Percentiles rank a stretch among this genome's conserved stretches.
phyloP scores from a whole-genome alignment of 2,888 invertebrate species.

The Mesorhabditis sp. region DNA sequence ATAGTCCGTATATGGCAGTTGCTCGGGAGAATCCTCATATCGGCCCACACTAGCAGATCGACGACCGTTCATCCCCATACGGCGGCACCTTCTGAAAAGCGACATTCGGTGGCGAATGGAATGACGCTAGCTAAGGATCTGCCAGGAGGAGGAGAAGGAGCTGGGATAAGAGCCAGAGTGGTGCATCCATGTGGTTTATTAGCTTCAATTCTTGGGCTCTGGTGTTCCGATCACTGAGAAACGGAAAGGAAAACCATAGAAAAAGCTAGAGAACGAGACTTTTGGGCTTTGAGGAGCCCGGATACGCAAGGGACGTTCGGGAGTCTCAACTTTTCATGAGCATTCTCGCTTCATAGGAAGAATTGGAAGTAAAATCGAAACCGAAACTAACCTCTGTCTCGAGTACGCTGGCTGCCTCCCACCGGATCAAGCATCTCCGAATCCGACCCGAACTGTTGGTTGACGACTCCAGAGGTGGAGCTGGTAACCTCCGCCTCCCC shows the following conservation, averaged over 20 bases:
- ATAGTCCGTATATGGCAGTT: neutral
- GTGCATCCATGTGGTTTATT: too few species aligned
- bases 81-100: slow-evolving; percentile 17
- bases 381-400: slow-evolving; percentile 15
- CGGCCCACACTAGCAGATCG: slow-evolving; percentile 24
- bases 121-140: too few species aligned
- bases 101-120: too few species aligned
- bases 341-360: neutral
- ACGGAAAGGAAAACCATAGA: too few species aligned
- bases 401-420: slow-evolving; percentile 16
- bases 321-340: neutral
- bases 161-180: too few species aligned
- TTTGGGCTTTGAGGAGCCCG: too few species aligned
- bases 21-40: slow-evolving; percentile 11
- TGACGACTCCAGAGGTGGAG: slow-evolving; percentile 19
- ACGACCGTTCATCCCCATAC: slow-evolving; percentile 9
- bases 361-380: slow-evolving; percentile 3
- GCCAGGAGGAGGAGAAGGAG: too few species aligned
- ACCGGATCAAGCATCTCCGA: slow-evolving; percentile 14
- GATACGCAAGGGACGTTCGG: too few species aligned
- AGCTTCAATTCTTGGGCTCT: too few species aligned
- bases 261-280: too few species aligned
- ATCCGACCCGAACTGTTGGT: slow-evolving; percentile 20
- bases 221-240: too few species aligned
- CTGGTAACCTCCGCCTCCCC: slow-evolving; percentile 26